phyloP scores from a whole-genome alignment of 2,888 invertebrate genomes.

The Aleiodes leptofemur region DNA sequence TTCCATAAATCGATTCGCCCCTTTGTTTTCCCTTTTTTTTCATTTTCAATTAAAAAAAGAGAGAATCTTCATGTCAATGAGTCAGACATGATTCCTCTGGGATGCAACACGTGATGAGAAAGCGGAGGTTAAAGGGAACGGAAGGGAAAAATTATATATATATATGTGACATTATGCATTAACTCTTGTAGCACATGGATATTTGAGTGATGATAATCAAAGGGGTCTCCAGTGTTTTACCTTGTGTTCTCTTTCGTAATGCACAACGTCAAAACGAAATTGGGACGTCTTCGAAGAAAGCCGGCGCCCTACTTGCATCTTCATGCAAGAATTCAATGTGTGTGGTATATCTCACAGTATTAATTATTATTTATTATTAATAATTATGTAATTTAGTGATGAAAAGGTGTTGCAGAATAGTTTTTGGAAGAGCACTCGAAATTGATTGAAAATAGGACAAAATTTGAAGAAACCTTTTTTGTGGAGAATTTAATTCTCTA shows the following conservation, averaged over 20 bases:
- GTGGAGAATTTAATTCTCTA: no score
- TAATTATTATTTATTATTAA: background rate
- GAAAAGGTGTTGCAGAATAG: no score
- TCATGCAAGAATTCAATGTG: slow-evolving; percentile 34
- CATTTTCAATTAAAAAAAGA: background rate
- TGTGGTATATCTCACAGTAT: slow-evolving; percentile 1
- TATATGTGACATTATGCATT: slow-evolving; percentile 4
- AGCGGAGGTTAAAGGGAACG: background rate
- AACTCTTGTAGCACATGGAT: slow-evolving; percentile 31
- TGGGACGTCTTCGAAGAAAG: slow-evolving; percentile 55
- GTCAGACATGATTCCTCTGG: background rate
- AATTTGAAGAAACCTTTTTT: no score
- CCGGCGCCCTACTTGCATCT: slow-evolving; percentile 58
- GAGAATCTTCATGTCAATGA: no score
- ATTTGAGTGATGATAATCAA: slow-evolving; percentile 18
- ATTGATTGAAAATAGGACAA: no score
- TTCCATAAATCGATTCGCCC: slow-evolving; percentile 25
- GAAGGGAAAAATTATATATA: slow-evolving; percentile 20
- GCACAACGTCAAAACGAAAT: slow-evolving; percentile 44
- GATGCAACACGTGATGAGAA: slow-evolving; percentile 14
- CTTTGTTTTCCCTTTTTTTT: background rate
- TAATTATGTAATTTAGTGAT: background rate
- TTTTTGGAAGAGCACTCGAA: no score
- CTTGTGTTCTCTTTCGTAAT: slow-evolving; percentile 40
- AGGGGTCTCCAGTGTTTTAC: slow-evolving; percentile 3